Evolutionary conservation across 2,888 invertebrate species (phyloP), one percentile per base, ranked within the genome.

Genomic region (Phymatocera aterrima): DNA sequence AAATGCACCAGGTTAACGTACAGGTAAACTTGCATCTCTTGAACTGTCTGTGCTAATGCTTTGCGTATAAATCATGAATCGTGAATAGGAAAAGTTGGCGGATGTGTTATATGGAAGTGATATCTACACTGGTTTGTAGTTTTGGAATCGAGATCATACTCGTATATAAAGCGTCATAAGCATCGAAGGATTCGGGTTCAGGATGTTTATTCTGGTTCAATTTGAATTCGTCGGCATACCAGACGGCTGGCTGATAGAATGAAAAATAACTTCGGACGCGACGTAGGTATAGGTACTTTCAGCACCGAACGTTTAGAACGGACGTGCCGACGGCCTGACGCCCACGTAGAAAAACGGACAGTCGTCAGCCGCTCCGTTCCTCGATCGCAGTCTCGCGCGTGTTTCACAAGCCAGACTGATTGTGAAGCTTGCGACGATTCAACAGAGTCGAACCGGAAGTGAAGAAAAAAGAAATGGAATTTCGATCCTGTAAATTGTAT

Each of bases 151-250:
- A 18, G 18, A 61, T 37, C n/a, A n/a, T n/a, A n/a, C n/a, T n/a
- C n/a, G n/a, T n/a, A n/a, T n/a, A n/a, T 61, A 37, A 5, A 61
- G 10, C 18, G 18, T 64, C 37, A 18, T 10, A 12, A 64, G 37
- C 61, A 64, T 64, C 51, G 51, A 8, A 51, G 48, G 51, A 43
- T 12, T 12, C 18, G 21, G n/a, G 72, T 72, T 10, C 72, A 72
- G 72, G 72, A 72, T 72, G 72, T 72, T 72, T 72, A 72, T 72
- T 72, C 72, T 72, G 24, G 68, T 68, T 40, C 43, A 0, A 5
- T 2, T 18, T 6, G 18, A 5, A 31, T 51, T n/a, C 18, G 34
- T 34, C 72, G 18, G 72, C 72, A 72, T 72, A 72, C 72, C 72
- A 72, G 72, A 72, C 72, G 51, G 18, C 18, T 31, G 34, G 15